Base-by-base conservation (phyloP, 2,888 invertebrate genomes). In the Octodonta nipae region DNA sequence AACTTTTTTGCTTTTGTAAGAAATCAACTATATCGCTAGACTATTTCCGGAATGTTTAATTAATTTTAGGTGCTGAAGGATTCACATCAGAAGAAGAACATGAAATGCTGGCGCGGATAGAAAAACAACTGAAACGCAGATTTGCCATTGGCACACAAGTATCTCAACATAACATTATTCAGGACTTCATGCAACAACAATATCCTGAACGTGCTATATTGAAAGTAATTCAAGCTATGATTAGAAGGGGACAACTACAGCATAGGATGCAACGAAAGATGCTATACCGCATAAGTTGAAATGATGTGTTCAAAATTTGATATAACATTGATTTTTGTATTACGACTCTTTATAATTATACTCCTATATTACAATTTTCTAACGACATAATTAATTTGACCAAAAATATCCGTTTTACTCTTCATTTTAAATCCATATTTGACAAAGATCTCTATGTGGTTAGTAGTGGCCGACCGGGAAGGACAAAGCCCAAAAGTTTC, bases 121-220 rank as follows among this genome's bases (percentile, higher is more conserved):
- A 98, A 59, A 87, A 82, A 52, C 95, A 96, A 58, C 59, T 98
- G 36, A 96, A 95, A 63, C 74, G 83, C 33, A 71, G 95, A 36
- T 93, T 95, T 60, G 84, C 88, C 0, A 81, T 95, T 41, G 95
- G 95, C n/a, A 85, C 89, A 1, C 92, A 91, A 64, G 89, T 95
- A 0, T 92, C 95, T 0, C 89, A 95, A 56, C 84, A 88, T 55
- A 85, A 81, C 42, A 88, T 98, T 44, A 69, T 98, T 15, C 84
- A 88, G 53, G 93, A 95, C 63, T 84, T 83, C 51, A 58, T 73
- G 3, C 69, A 74, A 7, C 81, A 91, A 61, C 84, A 86, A 60
- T 93, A 88, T 59, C 79, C 85, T 0, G 91, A 92, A 58, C 68
- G 80, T 34, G 74, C 84, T 4, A 76, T 98, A 36, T 64, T 77